These are phyloP conservation scores for Macrosoma leucophasiata DNA, from an alignment of 2,888 invertebrate species.

Conservation along the genomic window DNA sequence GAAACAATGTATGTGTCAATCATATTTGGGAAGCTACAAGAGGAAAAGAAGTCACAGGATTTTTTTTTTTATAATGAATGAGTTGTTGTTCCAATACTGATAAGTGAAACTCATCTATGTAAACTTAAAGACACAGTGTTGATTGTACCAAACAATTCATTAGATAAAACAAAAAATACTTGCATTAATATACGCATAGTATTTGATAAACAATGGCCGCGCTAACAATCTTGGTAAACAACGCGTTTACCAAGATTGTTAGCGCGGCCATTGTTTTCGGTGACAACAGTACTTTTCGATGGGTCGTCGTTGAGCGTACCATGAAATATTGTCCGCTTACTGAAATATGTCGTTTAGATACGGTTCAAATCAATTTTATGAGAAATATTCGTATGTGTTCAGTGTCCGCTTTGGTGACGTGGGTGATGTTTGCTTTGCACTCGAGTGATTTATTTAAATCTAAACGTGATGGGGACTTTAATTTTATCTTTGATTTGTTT, in stretches of 20 bases:
- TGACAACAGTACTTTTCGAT: slow-evolving; percentile 46
- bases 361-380: slow-evolving; percentile 54
- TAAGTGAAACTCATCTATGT: no score
- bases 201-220: slow-evolving; percentile 62
- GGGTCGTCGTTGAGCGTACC: slow-evolving; percentile 29
- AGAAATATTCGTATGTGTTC: slow-evolving; percentile 59
- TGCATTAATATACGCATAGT: slow-evolving; percentile 60
- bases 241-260: slow-evolving; percentile 54
- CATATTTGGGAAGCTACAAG: no score
- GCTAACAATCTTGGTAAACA: no score
- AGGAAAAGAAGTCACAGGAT: no score
- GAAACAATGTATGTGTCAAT: no score
- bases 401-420: slow-evolving; percentile 45
- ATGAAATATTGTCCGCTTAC: slow-evolving; percentile 41
- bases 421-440: slow-evolving; percentile 57
- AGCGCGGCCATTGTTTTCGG: slow-evolving; percentile 52
- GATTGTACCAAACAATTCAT: no score
- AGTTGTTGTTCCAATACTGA: no score
- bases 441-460: slow-evolving; percentile 69
- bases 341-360: slow-evolving; percentile 49
- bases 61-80: no score
- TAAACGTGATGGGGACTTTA: slow-evolving; percentile 56
- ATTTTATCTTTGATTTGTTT: slow-evolving; percentile 31
- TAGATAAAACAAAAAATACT: slow-evolving; percentile 46
- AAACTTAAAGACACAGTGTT: no score